Evolutionary conservation across 2,888 invertebrate species (phyloP).

Genomic region (Rugalucina vietnamica): DNA sequence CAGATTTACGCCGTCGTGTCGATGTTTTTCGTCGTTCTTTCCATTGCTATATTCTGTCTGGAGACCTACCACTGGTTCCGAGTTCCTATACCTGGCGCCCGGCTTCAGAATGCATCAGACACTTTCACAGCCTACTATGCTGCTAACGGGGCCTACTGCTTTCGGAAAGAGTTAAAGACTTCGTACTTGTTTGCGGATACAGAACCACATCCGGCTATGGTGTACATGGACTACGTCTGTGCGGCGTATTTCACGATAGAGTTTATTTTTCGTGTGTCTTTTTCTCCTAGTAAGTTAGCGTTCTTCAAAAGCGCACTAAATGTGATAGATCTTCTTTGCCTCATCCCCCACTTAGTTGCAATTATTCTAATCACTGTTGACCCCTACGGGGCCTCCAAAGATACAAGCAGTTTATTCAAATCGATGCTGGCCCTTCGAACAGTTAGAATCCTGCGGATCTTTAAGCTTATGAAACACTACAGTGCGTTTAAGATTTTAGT

Average conservation of each 20-base stretch:
- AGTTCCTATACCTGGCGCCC: conserved; percentile 68
- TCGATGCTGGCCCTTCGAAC: conserved; percentile 78
- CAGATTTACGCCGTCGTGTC: conserved; percentile 81
- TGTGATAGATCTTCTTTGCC: conserved; percentile 80
- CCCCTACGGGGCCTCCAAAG: conserved; percentile 65
- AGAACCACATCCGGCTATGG: conserved; percentile 77
- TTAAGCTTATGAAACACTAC: conserved; percentile 84
- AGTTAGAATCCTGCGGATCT: conserved; percentile 81
- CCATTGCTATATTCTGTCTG: conserved; percentile 81
- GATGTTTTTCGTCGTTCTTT: conserved; percentile 81
- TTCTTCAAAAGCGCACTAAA: conserved; percentile 79
- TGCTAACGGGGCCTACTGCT: conserved; percentile 64
- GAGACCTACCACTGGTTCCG: conserved; percentile 81
- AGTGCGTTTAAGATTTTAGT: conserved; percentile 82
- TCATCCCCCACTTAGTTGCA: conserved; percentile 79
- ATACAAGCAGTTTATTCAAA: conserved; percentile 73
- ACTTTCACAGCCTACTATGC: conserved; percentile 50
- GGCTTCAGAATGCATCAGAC: conserved; percentile 52
- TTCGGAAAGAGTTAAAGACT: conserved; percentile 45
- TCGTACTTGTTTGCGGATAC: conserved; percentile 67
- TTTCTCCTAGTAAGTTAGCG: conserved; percentile 73
- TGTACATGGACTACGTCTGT: conserved; percentile 78
- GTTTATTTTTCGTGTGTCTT: conserved; percentile 71
- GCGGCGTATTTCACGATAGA: conserved; percentile 80
- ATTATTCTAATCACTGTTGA: conserved; percentile 77